Evolutionary conservation across 2,888 invertebrate species (phyloP), one percentile per base, ranked within the genome.

Genomic region (Isoperla grammatica): DNA sequence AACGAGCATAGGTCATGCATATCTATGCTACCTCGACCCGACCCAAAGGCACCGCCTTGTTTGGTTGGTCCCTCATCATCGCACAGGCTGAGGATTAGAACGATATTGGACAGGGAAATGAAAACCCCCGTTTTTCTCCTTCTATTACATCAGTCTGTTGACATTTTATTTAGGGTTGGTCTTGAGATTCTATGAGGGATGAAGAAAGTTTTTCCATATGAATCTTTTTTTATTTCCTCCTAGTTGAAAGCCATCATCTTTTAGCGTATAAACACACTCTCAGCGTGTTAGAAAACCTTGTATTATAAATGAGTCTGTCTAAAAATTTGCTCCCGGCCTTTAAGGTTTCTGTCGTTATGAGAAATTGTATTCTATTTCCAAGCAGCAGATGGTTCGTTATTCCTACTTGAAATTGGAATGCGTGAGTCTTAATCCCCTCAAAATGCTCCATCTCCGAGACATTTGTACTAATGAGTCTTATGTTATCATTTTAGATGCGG

Each of bases 391-490:
- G 58, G 50, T 58, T 53, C 53, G 50, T 58, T 58, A 58, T 58
- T 53, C 37, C 11, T 53, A 53, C 37, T 53, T 37, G 53, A 53
- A 53, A 53, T 53, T 53, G 53, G 53, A 53, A 53, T 29, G 29
- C 29, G 29, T 29, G 29, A 53, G 13, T 53, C 53, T 56, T 56
- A 56, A 56, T 56, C 56, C 56, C 56, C 56, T 45, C 45, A 20
- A 45, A 56, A 45, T 17, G 45, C 45, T 62, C 57, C 62, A 62
- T 60, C 59, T 60, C 57, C 58, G 45, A 59, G 56, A 59, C 62
- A 57, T 59, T 56, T 53, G 45, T 23, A 59, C 62, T 62, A 62
- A 62, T 62, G 62, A 62, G 42, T 45, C 59, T 62, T 62, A 59
- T 17, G 45, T 19, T 5, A 62, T 62, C 42, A 59, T 59, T 54